Evolutionary conservation across 2,113 vertebrate genomes (phyloP).

Genomic region (Nansenia antarctica): DNA sequence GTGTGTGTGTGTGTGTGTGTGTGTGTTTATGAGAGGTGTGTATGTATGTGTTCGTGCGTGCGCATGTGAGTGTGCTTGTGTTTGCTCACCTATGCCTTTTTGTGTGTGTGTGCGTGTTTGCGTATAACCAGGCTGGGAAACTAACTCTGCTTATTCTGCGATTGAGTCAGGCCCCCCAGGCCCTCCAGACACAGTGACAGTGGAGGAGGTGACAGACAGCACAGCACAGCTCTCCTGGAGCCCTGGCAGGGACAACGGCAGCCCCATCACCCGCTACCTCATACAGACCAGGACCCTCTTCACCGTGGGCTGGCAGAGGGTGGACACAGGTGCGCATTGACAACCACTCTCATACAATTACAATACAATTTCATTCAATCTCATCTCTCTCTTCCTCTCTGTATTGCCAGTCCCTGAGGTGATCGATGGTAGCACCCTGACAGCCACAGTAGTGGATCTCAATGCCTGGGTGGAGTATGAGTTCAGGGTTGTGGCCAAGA

Average conservation of each 20-base stretch:
- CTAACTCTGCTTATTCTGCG: constrained; percentile 36
- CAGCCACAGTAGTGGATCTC: constrained; percentile 87
- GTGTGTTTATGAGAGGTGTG: no score
- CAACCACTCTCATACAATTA: no score
- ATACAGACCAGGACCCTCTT: constrained; percentile 90
- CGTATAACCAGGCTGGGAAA: neutral
- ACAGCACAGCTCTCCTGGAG: constrained; percentile 92
- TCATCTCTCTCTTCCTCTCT: neutral
- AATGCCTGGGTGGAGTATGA: constrained; percentile 96
- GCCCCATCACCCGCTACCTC: constrained; percentile 87
- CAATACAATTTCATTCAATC: no score
- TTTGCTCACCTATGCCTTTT: neutral
- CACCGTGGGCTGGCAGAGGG: constrained; percentile 92
- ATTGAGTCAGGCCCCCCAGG: constrained; percentile 85
- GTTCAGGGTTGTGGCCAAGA: no score
- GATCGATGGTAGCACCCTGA: constrained; percentile 83
- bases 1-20: neutral
- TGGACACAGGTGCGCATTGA: constrained; percentile 94
- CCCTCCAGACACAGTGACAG: constrained; percentile 83
- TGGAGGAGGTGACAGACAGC: constrained; percentile 93
- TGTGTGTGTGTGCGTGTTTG: neutral
- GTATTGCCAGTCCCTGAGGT: constrained; percentile 80
- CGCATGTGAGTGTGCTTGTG: neutral
- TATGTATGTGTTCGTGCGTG: neutral
- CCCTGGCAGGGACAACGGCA: constrained; percentile 89